phyloP scores from a whole-genome alignment of 2,113 vertebrate species.

The Dasyornis broadbenti region DNA sequence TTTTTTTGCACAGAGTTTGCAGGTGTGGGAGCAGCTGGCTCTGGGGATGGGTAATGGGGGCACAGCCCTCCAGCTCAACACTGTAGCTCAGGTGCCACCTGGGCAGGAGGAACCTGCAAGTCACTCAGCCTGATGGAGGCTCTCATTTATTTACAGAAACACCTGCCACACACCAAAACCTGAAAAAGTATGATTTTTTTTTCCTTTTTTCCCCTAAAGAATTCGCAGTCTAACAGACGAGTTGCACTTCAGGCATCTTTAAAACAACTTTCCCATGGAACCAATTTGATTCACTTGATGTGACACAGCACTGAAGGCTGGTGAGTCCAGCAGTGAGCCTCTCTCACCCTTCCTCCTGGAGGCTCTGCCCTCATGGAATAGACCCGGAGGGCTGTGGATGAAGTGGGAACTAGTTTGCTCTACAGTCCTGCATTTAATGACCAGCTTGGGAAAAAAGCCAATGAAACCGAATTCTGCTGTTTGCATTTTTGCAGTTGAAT shows the following conservation, averaged over 20 bases:
- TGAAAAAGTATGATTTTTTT: not conserved
- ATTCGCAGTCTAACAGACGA: not conserved
- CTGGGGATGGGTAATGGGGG: not conserved
- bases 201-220: not conserved
- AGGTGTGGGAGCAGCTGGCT: not conserved
- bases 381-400: not conserved
- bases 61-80: not conserved
- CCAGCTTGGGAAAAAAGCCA: not conserved
- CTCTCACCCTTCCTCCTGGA: not conserved
- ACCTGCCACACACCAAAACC: not conserved
- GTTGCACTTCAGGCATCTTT: not conserved
- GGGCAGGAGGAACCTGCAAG: not conserved
- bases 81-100: not conserved
- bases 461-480: not conserved
- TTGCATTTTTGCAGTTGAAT: not conserved
- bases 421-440: not conserved
- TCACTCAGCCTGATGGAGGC: not conserved
- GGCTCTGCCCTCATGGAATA: not conserved
- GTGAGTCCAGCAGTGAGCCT: not conserved
- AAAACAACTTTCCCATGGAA: not conserved
- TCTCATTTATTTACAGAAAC: not conserved
- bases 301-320: not conserved
- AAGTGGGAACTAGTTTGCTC: not conserved
- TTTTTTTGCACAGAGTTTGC: not conserved
- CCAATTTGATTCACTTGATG: not conserved